phyloP scores from a whole-genome alignment of 1,140 invertebrate genomes.

The Drosophila lowei region DNA sequence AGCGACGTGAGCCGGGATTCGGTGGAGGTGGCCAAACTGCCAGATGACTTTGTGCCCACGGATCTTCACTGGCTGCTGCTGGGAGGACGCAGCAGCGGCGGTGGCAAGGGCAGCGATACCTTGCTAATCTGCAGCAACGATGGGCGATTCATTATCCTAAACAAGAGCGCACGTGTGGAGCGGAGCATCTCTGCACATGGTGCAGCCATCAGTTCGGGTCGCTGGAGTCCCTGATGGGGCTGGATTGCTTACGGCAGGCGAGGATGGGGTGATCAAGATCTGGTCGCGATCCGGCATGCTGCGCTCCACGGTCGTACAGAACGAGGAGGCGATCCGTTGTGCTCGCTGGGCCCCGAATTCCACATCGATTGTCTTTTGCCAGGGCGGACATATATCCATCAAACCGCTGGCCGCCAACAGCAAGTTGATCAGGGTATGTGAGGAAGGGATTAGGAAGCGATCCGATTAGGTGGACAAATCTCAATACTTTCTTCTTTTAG shows the following conservation, averaged over 20 bases:
- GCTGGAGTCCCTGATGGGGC: conserved; percentile 97
- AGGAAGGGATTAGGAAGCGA: no score
- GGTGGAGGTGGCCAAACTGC: conserved; percentile 89
- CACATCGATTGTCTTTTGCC: conserved; percentile 92
- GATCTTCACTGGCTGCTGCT: conserved; percentile 92
- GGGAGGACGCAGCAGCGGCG: conserved; percentile 83
- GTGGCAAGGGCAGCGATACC: conserved; percentile 90
- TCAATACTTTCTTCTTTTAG: conserved; percentile 83
- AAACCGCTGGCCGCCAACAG: conserved; percentile 95
- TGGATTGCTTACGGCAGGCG: conserved; percentile 95
- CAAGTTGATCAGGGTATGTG: conserved; percentile 92
- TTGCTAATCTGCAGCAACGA: conserved; percentile 95
- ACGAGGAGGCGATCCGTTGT: conserved; percentile 90
- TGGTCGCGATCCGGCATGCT: conserved; percentile 98
- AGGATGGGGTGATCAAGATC: conserved; percentile 98
- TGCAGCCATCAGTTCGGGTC: conserved; percentile 92
- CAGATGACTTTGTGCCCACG: conserved; percentile 93
- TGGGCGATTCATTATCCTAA: conserved; percentile 90
- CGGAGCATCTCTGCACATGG: conserved; percentile 96
- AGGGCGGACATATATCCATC: conserved; percentile 92
- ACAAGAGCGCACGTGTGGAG: conserved; percentile 94
- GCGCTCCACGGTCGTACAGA: conserved; percentile 93
- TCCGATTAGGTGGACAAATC: no score
- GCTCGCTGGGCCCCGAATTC: conserved; percentile 95
- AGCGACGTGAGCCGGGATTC: conserved; percentile 91